Percentiles rank a stretch among this genome's conserved stretches.
Conservation (phyloP, 30 jellyfish, hydroid and myxozoan species). For the Catostylus mosaicus region DNA sequence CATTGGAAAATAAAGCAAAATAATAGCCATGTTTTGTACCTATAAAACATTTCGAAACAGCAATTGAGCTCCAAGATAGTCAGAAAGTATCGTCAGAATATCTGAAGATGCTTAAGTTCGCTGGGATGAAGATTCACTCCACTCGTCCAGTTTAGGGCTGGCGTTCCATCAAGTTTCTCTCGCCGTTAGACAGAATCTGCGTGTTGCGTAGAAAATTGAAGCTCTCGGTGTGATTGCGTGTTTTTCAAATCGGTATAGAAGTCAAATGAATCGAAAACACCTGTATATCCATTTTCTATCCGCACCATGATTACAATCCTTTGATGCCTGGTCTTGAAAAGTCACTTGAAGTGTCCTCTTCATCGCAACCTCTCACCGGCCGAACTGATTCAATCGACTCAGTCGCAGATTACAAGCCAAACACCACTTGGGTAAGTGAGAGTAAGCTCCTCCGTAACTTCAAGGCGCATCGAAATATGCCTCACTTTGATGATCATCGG, state of each 20-base stretch:
- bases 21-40: background rate
- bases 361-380: too few species aligned
- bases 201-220: background rate
- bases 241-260: slow-evolving; percentile 6
- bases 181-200: too few species aligned
- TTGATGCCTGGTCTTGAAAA: background rate
- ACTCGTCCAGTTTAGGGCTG: too few species aligned
- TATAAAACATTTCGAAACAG: slow-evolving; percentile 1
- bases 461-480: too few species aligned
- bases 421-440: too few species aligned
- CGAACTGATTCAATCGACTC: too few species aligned
- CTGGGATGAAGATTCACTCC: too few species aligned
- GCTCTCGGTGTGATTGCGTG: background rate
- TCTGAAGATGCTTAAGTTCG: background rate
- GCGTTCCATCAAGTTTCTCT: too few species aligned
- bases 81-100: background rate
- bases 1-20: background rate
- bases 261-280: slow-evolving; percentile 15
- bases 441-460: too few species aligned
- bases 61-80: background rate
- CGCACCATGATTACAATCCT: slow-evolving; percentile 41
- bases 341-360: too few species aligned
- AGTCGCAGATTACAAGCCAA: too few species aligned
- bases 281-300: slow-evolving; percentile 25
- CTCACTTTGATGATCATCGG: too few species aligned